These are phyloP conservation scores for Leptopilina clavipes DNA, from an alignment of 1,140 invertebrate genomes.

Conservation along the genomic window DNA sequence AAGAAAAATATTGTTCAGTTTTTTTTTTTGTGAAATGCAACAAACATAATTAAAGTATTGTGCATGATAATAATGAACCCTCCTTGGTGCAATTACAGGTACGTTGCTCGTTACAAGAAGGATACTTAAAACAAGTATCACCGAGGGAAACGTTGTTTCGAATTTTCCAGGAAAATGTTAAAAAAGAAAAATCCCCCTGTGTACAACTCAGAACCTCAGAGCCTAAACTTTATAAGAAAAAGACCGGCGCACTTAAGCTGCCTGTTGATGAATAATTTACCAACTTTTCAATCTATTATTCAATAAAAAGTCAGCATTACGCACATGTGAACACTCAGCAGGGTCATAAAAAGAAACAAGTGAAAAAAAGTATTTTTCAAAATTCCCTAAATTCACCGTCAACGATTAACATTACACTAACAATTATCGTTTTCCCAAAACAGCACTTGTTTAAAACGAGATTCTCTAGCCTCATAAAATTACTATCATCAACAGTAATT, in stretches of 20 bases:
- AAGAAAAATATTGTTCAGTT: background rate
- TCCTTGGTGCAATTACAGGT: constrained; percentile 39
- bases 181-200: constrained; percentile 46
- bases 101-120: constrained; percentile 48
- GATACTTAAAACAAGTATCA: constrained; percentile 50
- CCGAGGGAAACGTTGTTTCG: constrained; percentile 46
- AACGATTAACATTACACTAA: constrained; percentile 15
- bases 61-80: constrained; percentile 38
- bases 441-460: constrained; percentile 12
- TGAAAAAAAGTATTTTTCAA: background rate
- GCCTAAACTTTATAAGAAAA: constrained; percentile 41
- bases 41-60: constrained; percentile 17
- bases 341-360: background rate
- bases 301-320: background rate
- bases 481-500: constrained; percentile 15
- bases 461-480: background rate
- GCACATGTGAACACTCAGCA: constrained; percentile 29
- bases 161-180: constrained; percentile 43
- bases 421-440: constrained; percentile 9
- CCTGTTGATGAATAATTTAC: constrained; percentile 6
- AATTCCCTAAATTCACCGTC: background rate
- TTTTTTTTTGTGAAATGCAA: background rate
- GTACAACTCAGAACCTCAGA: constrained; percentile 46
- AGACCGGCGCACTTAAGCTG: background rate
- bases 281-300: constrained; percentile 8